phyloP scores from a whole-genome alignment of 1,140 invertebrate genomes.

The Lepidurus arcticus region DNA sequence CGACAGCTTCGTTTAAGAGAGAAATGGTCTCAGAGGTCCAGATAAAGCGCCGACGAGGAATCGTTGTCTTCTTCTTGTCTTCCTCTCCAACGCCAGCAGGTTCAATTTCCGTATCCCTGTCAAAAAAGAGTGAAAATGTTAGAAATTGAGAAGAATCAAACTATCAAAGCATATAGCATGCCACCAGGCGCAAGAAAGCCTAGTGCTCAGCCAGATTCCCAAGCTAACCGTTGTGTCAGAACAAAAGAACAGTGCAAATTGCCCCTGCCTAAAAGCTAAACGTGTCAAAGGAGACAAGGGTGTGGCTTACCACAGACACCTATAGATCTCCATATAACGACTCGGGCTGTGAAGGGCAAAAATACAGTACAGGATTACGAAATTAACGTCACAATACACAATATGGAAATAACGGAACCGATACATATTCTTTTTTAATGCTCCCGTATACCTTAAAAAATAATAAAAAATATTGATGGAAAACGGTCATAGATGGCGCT shows the following conservation, averaged over 20 bases:
- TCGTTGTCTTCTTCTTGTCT: constrained; percentile 33
- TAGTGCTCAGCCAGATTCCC: background rate
- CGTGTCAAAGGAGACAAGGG: constrained; percentile 29
- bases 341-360: constrained; percentile 38
- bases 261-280: background rate
- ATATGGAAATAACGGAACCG: background rate
- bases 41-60: constrained; percentile 32
- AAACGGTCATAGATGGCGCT: no score
- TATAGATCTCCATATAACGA: constrained; percentile 41
- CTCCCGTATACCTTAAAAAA: no score
- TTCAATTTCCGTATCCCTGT: constrained; percentile 33
- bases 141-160: background rate
- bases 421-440: background rate
- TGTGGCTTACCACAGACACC: constrained; percentile 41
- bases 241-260: background rate
- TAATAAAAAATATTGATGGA: no score
- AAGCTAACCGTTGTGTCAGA: background rate
- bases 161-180: background rate
- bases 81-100: constrained; percentile 34
- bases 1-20: constrained; percentile 46
- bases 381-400: constrained; percentile 39
- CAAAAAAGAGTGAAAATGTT: background rate
- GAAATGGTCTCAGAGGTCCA: constrained; percentile 40
- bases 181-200: constrained; percentile 15
- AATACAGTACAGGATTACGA: constrained; percentile 32